A percentile compares a stretch with the other conserved stretches of the same genome.
These are phyloP conservation scores for Halictus ligatus DNA, from an alignment of 2,888 invertebrate species.

Conservation along the genomic window DNA sequence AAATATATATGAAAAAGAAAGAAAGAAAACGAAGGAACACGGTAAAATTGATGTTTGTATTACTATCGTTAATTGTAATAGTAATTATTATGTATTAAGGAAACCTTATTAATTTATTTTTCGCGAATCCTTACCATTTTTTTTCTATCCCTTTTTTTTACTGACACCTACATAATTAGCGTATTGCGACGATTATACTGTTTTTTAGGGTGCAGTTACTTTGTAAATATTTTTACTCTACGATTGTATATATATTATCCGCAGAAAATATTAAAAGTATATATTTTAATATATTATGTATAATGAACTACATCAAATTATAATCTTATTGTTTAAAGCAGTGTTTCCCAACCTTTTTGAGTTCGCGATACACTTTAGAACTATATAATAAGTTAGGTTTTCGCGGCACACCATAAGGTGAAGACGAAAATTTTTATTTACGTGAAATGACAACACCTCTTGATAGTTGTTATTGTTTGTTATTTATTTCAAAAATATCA, in stretches of 20 bases:
- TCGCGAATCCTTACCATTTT: constrained; percentile 62
- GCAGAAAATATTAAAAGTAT: constrained; percentile 82
- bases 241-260: constrained; percentile 80
- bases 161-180: constrained; percentile 48
- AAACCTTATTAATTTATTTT: constrained; percentile 76
- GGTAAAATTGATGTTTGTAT: constrained; percentile 71
- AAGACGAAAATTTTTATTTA: no score
- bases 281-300: constrained; percentile 84
- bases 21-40: constrained; percentile 50
- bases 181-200: constrained; percentile 65
- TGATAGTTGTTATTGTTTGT: no score
- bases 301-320: constrained; percentile 82
- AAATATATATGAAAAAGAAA: constrained; percentile 51
- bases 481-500: no score
- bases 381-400: no score
- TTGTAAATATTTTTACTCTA: constrained; percentile 79
- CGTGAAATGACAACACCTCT: no score
- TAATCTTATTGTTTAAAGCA: constrained; percentile 82
- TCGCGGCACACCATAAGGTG: no score
- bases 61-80: constrained; percentile 73
- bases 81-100: constrained; percentile 66
- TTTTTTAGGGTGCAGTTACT: constrained; percentile 80
- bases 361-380: no score
- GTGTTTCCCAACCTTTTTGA: no score
- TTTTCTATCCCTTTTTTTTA: constrained; percentile 39